Evolutionary conservation across 1,140 invertebrate species (phyloP), one percentile per base, ranked within the genome.

Genomic region (Trichonephila clavipes): DNA sequence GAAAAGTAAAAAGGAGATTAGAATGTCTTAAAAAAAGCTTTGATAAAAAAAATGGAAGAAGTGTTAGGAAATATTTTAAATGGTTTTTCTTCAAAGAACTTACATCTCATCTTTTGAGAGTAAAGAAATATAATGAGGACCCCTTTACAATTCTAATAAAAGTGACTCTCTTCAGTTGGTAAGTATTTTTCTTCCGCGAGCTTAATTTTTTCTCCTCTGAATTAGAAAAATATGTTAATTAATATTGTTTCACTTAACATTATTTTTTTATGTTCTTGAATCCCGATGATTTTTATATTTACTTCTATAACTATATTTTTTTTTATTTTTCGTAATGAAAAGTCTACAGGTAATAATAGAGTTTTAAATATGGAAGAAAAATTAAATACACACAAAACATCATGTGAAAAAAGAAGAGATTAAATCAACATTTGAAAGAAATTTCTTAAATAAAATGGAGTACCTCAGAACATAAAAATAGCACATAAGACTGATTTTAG

Each of bases 1-100:
- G 90, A 86, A 62, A 40, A 69, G 77, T 69, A 86, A 92, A 86
- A 92, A 12, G 82, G 86, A 92, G 64, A 92, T 91, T 91, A 91
- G 88, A 81, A 64, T 28, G 58, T 16, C 34, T 12, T 44, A 16
- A 58, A 88, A 44, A 64, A 64, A 77, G 72, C 18, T 28, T 40
- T 14, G 28, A 16, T 19, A 40, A 62, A 88, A 88, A 69, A 14
- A 62, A 81, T 61, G 40, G 59, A 90, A 40, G 58, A 90, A 28
- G 64, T 90, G 88, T 81, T 59, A 90, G 40, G 58, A 82, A 88
- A 81, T 51, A 90, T 90, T 90, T 90, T 82, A 90, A 90, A 61
- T 90, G 58, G 88, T 81, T 90, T 89, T 77, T n/a, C 72, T 90
- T 61, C 18, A 77, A 66, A 44, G 34, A 81, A 59, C n/a, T 34